phyloP scores from a whole-genome alignment of 2,888 invertebrate genomes.

The Ceriagrion tenellum region DNA sequence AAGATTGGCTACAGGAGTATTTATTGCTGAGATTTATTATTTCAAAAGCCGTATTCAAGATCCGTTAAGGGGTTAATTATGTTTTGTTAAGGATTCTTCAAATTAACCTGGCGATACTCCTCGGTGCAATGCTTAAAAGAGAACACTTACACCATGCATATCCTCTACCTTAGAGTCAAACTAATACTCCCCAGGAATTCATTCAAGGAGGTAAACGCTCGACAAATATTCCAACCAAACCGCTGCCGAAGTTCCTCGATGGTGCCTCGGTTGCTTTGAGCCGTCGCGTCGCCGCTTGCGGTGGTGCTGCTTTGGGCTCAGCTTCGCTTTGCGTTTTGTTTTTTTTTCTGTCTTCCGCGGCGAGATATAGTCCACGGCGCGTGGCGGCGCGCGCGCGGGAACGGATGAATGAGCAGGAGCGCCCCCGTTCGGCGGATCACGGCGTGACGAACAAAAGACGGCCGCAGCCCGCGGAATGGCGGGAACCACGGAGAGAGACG shows the following conservation, averaged over 20 bases:
- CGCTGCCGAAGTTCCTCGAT: background rate
- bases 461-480: conserved; percentile 7
- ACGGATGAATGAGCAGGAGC: background rate
- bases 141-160: background rate
- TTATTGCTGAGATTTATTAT: no score
- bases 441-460: background rate
- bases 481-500: background rate
- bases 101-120: no score
- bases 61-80: no score
- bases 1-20: no score
- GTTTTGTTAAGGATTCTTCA: no score
- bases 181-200: background rate
- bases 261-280: background rate
- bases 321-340: background rate
- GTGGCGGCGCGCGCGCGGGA: background rate
- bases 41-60: no score
- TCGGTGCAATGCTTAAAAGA: no score
- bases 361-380: background rate
- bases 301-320: background rate
- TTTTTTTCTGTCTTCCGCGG: background rate
- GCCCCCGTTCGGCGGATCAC: background rate
- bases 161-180: background rate
- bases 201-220: background rate
- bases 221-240: background rate
- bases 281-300: background rate